These are phyloP conservation scores for Thripadectes ignobilis DNA, from an alignment of 2,797 vertebrate species.

Conservation along the genomic window DNA sequence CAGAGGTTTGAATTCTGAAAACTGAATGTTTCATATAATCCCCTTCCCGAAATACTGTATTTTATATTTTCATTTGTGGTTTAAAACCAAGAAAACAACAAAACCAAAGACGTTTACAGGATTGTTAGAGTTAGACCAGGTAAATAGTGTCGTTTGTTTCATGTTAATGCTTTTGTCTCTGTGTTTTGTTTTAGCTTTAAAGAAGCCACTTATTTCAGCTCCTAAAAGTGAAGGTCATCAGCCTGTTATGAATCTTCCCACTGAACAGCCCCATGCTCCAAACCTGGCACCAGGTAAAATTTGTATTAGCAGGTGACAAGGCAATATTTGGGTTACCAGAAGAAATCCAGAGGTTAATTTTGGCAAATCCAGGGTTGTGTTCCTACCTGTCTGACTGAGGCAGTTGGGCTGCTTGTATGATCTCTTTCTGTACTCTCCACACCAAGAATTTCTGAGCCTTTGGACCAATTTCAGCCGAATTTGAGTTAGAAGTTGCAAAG, in stretches of 20 bases:
- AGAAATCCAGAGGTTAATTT: accelerated
- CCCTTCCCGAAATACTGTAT: neutral
- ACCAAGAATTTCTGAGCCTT: neutral
- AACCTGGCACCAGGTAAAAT: constrained; percentile 73
- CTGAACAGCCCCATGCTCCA: constrained; percentile 67
- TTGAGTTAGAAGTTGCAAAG: neutral
- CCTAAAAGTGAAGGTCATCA: constrained; percentile 64
- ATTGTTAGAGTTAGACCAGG: neutral
- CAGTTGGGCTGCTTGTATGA: neutral
- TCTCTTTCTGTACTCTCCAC: neutral
- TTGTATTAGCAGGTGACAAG: neutral
- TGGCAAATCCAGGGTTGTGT: neutral
- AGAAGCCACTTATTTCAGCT: constrained; percentile 72
- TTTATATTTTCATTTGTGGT: neutral
- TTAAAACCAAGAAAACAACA: neutral
- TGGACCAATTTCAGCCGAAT: neutral
- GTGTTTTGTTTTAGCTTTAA: constrained; percentile 72
- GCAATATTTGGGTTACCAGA: neutral
- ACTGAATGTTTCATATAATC: neutral
- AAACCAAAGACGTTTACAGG: neutral
- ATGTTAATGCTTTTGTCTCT: constrained; percentile 24
- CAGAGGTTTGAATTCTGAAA: neutral
- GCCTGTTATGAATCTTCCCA: constrained; percentile 44
- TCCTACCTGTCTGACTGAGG: neutral
- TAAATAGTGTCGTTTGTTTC: neutral